Evolutionary conservation across 2,888 invertebrate species (phyloP).

Genomic region (Pristionchus japonicus): DNA sequence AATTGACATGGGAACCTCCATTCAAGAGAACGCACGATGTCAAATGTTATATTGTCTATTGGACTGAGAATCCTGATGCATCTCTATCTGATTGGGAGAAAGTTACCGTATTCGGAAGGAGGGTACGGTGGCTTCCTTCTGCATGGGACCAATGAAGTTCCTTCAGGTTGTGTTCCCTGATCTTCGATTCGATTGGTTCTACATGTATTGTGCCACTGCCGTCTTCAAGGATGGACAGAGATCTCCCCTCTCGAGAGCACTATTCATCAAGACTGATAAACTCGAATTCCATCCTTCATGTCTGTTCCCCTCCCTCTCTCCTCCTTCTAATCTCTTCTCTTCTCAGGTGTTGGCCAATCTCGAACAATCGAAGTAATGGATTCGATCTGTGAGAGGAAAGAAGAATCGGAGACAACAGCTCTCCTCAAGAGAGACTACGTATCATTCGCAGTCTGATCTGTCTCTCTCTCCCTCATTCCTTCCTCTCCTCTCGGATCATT

Average conservation of each 20-base stretch:
- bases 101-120: constrained; percentile 68
- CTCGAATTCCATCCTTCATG: constrained; percentile 70
- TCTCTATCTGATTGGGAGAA: constrained; percentile 72
- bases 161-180: constrained; percentile 71
- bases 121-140: constrained; percentile 42
- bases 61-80: constrained; percentile 72
- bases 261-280: constrained; percentile 74
- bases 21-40: constrained; percentile 72
- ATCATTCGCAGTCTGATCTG: constrained; percentile 63
- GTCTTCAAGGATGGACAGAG: constrained; percentile 72
- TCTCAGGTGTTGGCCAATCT: constrained; percentile 71
- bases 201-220: constrained; percentile 68
- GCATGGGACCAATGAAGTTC: background rate
- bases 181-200: constrained; percentile 74
- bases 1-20: constrained; percentile 73
- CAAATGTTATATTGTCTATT: constrained; percentile 73
- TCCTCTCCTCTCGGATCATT: no score
- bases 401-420: constrained; percentile 65
- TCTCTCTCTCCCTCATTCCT: background rate
- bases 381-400: constrained; percentile 67
- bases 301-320: constrained; percentile 49
- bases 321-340: background rate
- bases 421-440: constrained; percentile 70
- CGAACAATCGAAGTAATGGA: constrained; percentile 74
- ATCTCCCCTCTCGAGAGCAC: constrained; percentile 70